These are phyloP conservation scores for Acanthosoma haemorrhoidale DNA, from an alignment of 2,888 invertebrate species.

Conservation along the genomic window DNA sequence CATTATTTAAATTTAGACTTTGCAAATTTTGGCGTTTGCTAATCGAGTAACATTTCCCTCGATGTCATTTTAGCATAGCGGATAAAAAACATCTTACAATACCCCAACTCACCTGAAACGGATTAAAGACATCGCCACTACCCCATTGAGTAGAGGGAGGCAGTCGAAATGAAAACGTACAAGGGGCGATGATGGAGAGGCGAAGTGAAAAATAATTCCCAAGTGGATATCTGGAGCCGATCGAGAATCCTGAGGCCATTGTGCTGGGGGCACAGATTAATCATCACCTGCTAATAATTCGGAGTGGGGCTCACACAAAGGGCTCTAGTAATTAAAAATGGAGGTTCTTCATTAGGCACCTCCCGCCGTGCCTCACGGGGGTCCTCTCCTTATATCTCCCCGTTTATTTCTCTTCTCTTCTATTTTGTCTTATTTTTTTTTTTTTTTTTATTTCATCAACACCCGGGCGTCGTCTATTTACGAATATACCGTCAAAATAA, in stretches of 20 bases:
- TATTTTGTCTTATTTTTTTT: too few species aligned
- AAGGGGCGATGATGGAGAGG: too few species aligned
- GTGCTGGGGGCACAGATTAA: neutral
- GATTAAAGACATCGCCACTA: neutral
- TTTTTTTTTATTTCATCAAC: too few species aligned
- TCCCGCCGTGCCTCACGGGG: neutral
- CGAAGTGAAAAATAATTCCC: neutral
- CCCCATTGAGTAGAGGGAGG: too few species aligned
- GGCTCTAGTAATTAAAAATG: conserved; percentile 25
- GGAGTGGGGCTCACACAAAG: neutral
- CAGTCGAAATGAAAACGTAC: conserved; percentile 6
- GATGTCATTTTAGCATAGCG: too few species aligned
- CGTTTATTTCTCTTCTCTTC: neutral
- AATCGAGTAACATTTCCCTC: too few species aligned
- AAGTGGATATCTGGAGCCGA: neutral
- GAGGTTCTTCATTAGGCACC: conserved; percentile 20
- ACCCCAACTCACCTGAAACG: neutral
- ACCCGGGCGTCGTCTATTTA: too few species aligned
- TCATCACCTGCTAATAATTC: conserved; percentile 28
- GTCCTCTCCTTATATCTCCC: neutral
- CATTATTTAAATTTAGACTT: too few species aligned
- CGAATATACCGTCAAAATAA: too few species aligned
- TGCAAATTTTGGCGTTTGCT: too few species aligned
- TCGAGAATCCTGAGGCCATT: neutral
- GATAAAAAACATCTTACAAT: too few species aligned